phyloP scores from a whole-genome alignment of 2,797 vertebrate species.

The Delichon dasypus region DNA sequence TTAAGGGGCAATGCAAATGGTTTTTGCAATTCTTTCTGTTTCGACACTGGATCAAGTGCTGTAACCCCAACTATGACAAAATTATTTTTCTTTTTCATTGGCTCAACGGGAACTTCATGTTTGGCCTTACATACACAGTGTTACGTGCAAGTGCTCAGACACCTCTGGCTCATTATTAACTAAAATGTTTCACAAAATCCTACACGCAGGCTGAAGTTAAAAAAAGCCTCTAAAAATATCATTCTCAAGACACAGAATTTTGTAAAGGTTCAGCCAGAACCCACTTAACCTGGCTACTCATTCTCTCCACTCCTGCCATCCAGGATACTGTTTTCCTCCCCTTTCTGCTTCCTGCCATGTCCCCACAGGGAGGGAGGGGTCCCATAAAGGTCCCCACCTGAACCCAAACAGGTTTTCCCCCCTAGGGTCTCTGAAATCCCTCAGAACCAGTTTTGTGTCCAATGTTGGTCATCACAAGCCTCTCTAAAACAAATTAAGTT shows the following conservation, averaged over 20 bases:
- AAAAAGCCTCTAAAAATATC: not conserved
- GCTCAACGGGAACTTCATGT: not conserved
- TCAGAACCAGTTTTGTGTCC: not conserved
- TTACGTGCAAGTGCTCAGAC: not conserved
- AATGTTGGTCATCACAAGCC: not conserved
- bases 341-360: not conserved
- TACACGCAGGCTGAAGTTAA: not conserved
- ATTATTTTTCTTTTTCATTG: not conserved
- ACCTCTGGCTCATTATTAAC: not conserved
- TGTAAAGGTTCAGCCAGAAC: not conserved
- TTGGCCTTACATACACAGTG: not conserved
- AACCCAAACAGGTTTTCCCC: not conserved
- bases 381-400: not conserved
- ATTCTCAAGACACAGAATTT: not conserved
- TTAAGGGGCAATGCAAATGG: not conserved
- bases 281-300: not conserved
- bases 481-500: not conserved
- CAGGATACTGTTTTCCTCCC: not conserved
- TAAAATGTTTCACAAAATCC: not conserved
- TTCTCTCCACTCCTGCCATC: not conserved
- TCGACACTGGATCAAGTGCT: not conserved
- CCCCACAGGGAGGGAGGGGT: not conserved
- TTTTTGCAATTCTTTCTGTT: conserved; percentile 45
- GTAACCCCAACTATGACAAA: not conserved
- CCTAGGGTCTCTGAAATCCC: not conserved